Base-by-base conservation (phyloP, 2,113 vertebrate genomes). In the Tetrax tetrax region DNA sequence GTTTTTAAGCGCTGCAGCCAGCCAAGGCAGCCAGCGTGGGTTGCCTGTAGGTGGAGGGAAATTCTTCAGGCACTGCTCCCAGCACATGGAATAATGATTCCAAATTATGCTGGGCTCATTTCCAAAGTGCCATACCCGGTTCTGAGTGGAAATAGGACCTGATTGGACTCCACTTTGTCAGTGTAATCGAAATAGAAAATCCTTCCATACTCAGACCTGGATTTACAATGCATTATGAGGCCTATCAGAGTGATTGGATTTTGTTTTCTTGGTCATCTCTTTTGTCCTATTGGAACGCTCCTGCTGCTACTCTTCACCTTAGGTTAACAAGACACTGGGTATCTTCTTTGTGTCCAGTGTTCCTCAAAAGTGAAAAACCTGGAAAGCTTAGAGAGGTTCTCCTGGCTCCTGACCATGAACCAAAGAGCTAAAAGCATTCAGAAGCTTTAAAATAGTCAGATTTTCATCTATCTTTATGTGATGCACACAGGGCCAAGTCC, bases 11-110 rank as follows among this genome's bases (percentile, higher is more conserved):
- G 13, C 47, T 85, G n/a, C 77, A 94, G 79, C 75, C 97, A 97
- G 97, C 88, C 80, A 94, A 97, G 77, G 54, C 90, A 97, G 95
- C 89, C 96, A 85, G 97, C 38, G 90, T 97, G 97, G 98, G 97
- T 71, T 97, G 97, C 92, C 91, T 78, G 96, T 91, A 97, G 97
- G 96, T 91, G 97, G 97, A 96, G 96, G 87, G 93, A 94, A 97
- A 98, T 98, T 97, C 97, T 97, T 97, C 71, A 97, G 97, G 93
- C 96, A 96, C 61, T 84, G 95, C 90, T 97, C 92, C 92, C 97
- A 96, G 94, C 94, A 96, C 95, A 95, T 64, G 93, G 59, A 96
- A 96, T 95, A 90, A 91, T 35, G 88, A 95, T 93, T 97, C 92
- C 83, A 79, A 89, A 93, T 75, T 84, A 93, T 71, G 57, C 47